phyloP scores from a whole-genome alignment of 1,140 invertebrate genomes.

The Halictus rubicundus region DNA sequence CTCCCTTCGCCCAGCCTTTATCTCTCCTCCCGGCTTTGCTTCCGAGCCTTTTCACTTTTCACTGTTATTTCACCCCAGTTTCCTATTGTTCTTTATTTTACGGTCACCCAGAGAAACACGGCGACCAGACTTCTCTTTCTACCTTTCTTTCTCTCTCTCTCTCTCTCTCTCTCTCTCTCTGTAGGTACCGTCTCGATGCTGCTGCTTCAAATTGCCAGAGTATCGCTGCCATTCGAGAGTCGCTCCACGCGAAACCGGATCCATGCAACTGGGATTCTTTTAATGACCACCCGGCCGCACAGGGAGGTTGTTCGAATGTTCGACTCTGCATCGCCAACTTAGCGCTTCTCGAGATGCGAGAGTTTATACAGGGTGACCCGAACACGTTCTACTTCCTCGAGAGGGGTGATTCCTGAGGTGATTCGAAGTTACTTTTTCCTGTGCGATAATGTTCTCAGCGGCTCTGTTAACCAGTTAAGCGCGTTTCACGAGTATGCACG shows the following conservation, averaged over 20 bases:
- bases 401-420: no score
- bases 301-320: background rate
- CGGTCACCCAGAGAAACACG: background rate
- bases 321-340: background rate
- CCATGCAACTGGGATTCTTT: background rate
- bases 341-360: background rate
- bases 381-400: no score
- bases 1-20: constrained; percentile 4
- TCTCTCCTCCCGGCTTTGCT: constrained; percentile 8
- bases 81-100: constrained; percentile 5
- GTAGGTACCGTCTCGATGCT: no score
- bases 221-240: background rate
- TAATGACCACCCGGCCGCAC: background rate
- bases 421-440: no score
- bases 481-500: no score
- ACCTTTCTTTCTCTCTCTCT: no score
- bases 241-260: background rate
- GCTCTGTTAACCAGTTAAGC: no score
- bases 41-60: constrained; percentile 12
- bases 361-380: background rate
- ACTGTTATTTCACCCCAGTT: background rate
- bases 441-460: no score
- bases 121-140: no score
- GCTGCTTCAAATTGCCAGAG: background rate
- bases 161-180: no score